These are phyloP conservation scores for Picus viridis DNA, from an alignment of 2,797 vertebrate species.

Conservation along the genomic window DNA sequence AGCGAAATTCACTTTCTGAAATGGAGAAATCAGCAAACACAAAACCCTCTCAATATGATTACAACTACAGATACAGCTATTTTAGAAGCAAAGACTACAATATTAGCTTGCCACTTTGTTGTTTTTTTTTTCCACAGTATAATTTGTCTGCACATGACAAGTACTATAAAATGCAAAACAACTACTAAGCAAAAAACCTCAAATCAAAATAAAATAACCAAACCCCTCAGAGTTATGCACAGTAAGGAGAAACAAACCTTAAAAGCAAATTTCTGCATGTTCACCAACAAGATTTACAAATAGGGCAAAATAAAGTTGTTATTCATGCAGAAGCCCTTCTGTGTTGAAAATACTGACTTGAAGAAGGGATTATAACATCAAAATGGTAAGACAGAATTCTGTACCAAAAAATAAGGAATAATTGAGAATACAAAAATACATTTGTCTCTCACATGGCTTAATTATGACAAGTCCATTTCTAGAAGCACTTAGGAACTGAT, in stretches of 20 bases:
- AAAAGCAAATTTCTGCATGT: no score
- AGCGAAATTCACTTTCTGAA: constrained; percentile 94
- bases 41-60: neutral
- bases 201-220: neutral
- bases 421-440: neutral
- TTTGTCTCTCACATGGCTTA: neutral
- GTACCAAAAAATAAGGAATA: neutral
- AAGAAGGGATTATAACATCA: neutral
- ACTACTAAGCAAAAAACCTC: neutral
- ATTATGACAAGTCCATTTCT: neutral
- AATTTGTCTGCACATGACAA: neutral
- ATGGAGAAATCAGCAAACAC: neutral
- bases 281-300: neutral
- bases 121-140: neutral
- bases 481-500: neutral
- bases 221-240: neutral
- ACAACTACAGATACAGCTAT: neutral
- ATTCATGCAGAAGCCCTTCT: neutral
- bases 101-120: neutral
- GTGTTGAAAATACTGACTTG: neutral
- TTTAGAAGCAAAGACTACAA: neutral
- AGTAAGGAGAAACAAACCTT: neutral
- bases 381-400: neutral
- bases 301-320: neutral
- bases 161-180: neutral